A percentile compares a stretch with the other conserved stretches of the same genome.
phyloP scores from a whole-genome alignment of 1,140 invertebrate genomes.

The Cyclargus thomasi region DNA sequence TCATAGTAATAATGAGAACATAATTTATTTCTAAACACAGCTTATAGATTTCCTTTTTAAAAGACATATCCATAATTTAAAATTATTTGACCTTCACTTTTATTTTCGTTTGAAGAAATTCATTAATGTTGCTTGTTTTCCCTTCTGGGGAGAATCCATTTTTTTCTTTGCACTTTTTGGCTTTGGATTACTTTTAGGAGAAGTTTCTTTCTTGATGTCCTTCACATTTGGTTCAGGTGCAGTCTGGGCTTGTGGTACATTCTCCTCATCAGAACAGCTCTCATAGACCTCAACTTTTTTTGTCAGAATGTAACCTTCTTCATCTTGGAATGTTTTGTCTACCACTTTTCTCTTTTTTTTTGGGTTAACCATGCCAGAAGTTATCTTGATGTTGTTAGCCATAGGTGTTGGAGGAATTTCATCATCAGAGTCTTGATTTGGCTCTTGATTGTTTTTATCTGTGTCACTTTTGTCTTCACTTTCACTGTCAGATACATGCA shows the following conservation, averaged over 20 bases:
- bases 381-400: conserved; percentile 54
- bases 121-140: conserved; percentile 58
- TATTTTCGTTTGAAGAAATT: conserved; percentile 60
- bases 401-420: conserved; percentile 67
- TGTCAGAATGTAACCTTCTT: conserved; percentile 64
- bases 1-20: conserved; percentile 14
- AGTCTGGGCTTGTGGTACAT: conserved; percentile 28
- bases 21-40: conserved; percentile 12
- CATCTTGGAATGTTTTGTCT: conserved; percentile 65
- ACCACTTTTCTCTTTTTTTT: conserved; percentile 63
- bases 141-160: conserved; percentile 52
- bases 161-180: conserved; percentile 49
- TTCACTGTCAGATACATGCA: conserved; percentile 64
- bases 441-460: conserved; percentile 37
- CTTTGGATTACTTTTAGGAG: conserved; percentile 41
- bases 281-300: conserved; percentile 67
- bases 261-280: conserved; percentile 61
- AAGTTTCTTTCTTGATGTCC: conserved; percentile 34
- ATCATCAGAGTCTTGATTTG: conserved; percentile 53
- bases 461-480: conserved; percentile 61
- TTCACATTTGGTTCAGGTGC: conserved; percentile 31
- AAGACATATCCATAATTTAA: conserved; percentile 1
- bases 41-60: conserved; percentile 7
- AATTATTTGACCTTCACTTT: conserved; percentile 20
- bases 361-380: conserved; percentile 59